Percentiles rank a stretch among this genome's conserved stretches.
These are phyloP conservation scores for Pollenia labialis DNA, from an alignment of 2,888 invertebrate species.

Conservation along the genomic window DNA sequence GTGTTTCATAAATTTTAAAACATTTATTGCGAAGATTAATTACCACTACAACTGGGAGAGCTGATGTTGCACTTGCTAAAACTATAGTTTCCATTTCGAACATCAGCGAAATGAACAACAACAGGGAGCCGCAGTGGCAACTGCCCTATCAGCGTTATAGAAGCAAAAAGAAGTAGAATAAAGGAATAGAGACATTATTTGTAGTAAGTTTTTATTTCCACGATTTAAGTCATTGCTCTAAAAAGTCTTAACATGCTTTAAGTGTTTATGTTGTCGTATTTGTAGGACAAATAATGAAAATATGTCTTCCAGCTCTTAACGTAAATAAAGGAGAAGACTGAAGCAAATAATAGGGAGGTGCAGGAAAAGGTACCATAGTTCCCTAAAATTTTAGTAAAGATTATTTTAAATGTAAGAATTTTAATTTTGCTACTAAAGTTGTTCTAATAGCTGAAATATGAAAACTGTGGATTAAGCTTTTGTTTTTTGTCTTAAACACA, in stretches of 20 bases:
- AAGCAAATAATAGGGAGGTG: background rate
- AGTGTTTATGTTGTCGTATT: conserved; percentile 41
- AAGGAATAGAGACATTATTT: conserved; percentile 46
- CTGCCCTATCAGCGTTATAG: background rate
- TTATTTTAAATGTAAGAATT: background rate
- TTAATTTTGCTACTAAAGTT: too few species aligned
- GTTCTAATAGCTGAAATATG: too few species aligned
- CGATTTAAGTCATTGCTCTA: conserved; percentile 49
- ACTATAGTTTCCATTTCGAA: conserved; percentile 10
- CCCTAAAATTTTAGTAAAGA: too few species aligned
- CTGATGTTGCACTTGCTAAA: conserved; percentile 1
- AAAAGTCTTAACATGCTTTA: conserved; percentile 50
- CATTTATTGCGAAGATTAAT: conserved; percentile 81
- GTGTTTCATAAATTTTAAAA: conserved; percentile 80
- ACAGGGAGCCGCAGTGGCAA: background rate
- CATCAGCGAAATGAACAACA: conserved; percentile 3
- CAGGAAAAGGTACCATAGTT: background rate
- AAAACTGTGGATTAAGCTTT: too few species aligned
- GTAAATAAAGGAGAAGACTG: background rate
- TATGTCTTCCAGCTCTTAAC: conserved; percentile 18
- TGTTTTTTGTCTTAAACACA: too few species aligned
- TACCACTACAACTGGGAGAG: conserved; percentile 73
- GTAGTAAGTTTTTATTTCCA: background rate
- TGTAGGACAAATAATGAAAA: conserved; percentile 60
- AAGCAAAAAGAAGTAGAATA: background rate